Percentiles rank a stretch among this genome's conserved stretches.
Conservation (phyloP, 2,888 invertebrate species). For the Polymixis flavicincta region DNA sequence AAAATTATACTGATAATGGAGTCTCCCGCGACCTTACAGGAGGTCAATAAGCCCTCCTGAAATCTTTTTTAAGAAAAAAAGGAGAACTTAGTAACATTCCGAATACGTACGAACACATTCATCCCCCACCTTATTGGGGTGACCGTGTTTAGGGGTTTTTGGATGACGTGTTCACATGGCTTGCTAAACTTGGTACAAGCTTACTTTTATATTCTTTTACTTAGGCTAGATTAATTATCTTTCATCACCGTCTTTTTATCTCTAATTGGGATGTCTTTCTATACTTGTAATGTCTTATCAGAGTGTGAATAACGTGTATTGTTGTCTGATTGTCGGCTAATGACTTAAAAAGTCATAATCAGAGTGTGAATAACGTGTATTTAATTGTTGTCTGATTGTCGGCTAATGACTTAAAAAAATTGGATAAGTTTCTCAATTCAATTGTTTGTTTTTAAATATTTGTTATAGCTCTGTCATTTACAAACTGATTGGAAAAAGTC, state of each 20-base stretch:
- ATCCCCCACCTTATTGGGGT: slow-evolving; percentile 53
- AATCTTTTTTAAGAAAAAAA: slow-evolving; percentile 63
- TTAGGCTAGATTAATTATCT: not conserved
- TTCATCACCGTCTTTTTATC: not conserved
- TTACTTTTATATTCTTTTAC: not conserved
- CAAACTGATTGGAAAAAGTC: too few relatives aligned
- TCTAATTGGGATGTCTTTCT: not conserved
- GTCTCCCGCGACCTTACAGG: slow-evolving; percentile 51
- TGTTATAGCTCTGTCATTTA: too few relatives aligned
- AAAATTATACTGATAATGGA: slow-evolving; percentile 65
- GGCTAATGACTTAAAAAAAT: too few relatives aligned
- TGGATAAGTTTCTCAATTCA: too few relatives aligned
- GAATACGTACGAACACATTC: slow-evolving; percentile 63
- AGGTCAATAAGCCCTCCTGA: slow-evolving; percentile 60
- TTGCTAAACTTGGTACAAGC: not conserved
- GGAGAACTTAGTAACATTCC: slow-evolving; percentile 60
- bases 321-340: too few relatives aligned
- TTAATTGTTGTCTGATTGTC: too few relatives aligned
- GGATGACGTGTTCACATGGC: not conserved
- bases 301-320: too few relatives aligned
- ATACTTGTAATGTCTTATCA: not conserved
- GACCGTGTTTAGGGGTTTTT: not conserved
- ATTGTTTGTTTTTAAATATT: too few relatives aligned
- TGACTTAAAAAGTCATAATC: too few relatives aligned
- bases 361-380: too few relatives aligned